These are phyloP conservation scores for Noctua comes DNA, from an alignment of 2,888 invertebrate species.

Conservation along the genomic window DNA sequence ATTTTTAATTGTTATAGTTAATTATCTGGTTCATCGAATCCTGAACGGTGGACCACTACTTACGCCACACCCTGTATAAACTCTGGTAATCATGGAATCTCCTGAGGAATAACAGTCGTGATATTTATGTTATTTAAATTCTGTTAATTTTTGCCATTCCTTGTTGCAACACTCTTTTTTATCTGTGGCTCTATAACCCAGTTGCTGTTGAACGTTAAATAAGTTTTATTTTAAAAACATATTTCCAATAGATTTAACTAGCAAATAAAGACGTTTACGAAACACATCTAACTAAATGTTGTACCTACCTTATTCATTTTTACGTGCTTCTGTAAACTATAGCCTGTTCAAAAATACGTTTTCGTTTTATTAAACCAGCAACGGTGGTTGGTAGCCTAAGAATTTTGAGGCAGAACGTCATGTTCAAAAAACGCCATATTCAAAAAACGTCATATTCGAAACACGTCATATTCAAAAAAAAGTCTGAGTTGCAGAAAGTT, in stretches of 20 bases:
- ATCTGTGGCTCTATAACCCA: conserved; percentile 5
- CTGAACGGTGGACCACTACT: too few relatives aligned
- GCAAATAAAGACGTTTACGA: conserved; percentile 46
- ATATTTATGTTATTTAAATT: too few relatives aligned
- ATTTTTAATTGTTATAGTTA: too few relatives aligned
- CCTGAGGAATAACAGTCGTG: too few relatives aligned
- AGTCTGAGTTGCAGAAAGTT: background rate
- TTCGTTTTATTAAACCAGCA: background rate
- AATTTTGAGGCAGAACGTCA: background rate
- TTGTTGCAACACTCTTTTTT: conserved; percentile 9
- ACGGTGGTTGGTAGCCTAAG: background rate
- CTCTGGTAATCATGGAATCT: too few relatives aligned
- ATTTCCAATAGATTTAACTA: conserved; percentile 56
- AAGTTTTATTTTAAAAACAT: conserved; percentile 26
- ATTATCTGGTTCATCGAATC: too few relatives aligned
- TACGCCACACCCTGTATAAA: too few relatives aligned
- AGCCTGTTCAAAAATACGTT: background rate
- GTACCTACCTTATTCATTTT: background rate
- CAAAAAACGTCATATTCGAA: background rate
- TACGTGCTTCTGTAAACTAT: background rate
- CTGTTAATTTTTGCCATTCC: background rate
- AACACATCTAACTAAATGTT: conserved; percentile 22
- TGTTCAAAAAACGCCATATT: background rate
- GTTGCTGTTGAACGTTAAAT: conserved; percentile 28
- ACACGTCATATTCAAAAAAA: background rate